Evolutionary conservation across 2,888 invertebrate genomes (phyloP), one percentile per base, ranked within the genome.

Genomic region (Uropetala carovei): DNA sequence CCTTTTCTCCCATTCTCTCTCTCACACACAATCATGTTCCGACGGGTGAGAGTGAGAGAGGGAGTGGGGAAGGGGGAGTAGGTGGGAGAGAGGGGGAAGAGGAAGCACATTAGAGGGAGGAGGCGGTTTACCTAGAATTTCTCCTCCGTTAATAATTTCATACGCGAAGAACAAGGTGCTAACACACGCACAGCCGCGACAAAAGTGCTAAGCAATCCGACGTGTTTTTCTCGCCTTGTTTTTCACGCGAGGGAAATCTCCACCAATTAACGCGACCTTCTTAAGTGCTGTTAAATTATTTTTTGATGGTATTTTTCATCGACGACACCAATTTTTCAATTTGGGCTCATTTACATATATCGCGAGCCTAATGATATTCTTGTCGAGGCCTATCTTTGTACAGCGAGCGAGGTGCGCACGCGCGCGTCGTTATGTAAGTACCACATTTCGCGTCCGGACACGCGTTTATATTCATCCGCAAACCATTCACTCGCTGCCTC

Each of bases 261-360:
- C 43, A 64, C 64, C 89, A 89, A 89, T 89, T 89, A 89, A 89
- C 89, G 89, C n/a, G 89, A n/a, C 43, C 89, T 30, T 89, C 89
- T 89, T 89, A 89, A 89, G 89, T 89, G 89, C 60, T 60, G 68
- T 68, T 43, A 89, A 89, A 89, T 68, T 89, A 89, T 89, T 60
- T 43, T 18, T 18, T 43, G 64, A 64, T 89, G 16, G 64, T 64
- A 18, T 89, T 89, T 59, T 89, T 89, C 64, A 68, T 89, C 89
- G 30, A 43, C 16, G 30, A 22, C 60, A 60, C 60, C 89, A 89
- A 89, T 64, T 89, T 89, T 43, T 22, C 89, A 89, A 89, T 89
- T 89, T 89, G 64, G 43, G 64, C 64, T 64, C 89, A 89, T 89
- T 89, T 64, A 43, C 89, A 58, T 56, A 64, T 14, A 18, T 14